phyloP scores from a whole-genome alignment of 1,140 invertebrate species.

The Leptinotarsa defecta region DNA sequence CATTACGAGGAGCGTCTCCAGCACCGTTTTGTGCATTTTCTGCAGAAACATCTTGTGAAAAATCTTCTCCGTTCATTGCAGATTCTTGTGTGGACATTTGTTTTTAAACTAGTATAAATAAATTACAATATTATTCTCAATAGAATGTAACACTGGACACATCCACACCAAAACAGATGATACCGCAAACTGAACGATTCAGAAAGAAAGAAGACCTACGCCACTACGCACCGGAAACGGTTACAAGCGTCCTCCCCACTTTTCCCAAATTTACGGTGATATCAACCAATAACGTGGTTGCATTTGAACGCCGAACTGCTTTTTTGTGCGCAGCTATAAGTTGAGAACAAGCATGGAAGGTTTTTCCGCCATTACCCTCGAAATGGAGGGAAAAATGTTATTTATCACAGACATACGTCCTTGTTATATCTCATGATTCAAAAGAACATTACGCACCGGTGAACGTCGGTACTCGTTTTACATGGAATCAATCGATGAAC shows the following conservation, averaged over 20 bases:
- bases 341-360: conserved; percentile 8
- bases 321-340: not conserved
- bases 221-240: not conserved
- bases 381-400: not conserved
- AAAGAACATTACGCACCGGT: not conserved
- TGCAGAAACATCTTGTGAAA: conserved; percentile 69
- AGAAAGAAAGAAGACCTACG: not conserved
- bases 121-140: conserved; percentile 5
- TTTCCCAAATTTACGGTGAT: not conserved
- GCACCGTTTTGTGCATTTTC: conserved; percentile 58
- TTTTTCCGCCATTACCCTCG: not conserved
- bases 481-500: not conserved
- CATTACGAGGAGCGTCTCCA: conserved; percentile 64
- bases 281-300: not conserved
- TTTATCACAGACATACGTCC: not conserved
- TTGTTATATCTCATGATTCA: not conserved
- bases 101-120: conserved; percentile 30
- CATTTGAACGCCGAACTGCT: not conserved
- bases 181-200: not conserved
- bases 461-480: not conserved
- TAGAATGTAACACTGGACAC: not conserved
- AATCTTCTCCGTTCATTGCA: conserved; percentile 66
- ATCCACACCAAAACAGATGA: not conserved
- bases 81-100: conserved; percentile 53
- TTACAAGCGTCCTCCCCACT: conserved; percentile 4